A percentile compares a stretch with the other conserved stretches of the same genome.
phyloP scores from a whole-genome alignment of 2,888 invertebrate genomes.

The Eilema griseolum region DNA sequence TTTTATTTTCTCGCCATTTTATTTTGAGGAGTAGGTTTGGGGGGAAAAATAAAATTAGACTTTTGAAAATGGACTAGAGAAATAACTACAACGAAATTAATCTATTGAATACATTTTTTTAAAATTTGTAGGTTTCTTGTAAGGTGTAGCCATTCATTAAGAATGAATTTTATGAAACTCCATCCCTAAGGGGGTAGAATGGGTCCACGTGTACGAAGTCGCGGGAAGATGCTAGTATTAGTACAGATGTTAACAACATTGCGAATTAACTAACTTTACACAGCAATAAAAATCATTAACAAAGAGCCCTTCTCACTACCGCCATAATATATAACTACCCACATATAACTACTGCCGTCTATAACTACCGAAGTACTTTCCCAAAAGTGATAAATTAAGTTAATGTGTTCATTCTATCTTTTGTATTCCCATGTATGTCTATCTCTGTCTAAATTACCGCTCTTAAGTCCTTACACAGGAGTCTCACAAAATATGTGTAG shows the following conservation, averaged over 20 bases:
- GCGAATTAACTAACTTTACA: constrained; percentile 29
- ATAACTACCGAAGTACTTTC: constrained; percentile 54
- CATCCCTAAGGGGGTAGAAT: no score
- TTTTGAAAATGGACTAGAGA: no score
- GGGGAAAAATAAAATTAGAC: no score
- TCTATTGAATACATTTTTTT: no score
- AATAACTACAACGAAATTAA: no score
- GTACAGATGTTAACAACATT: not conserved
- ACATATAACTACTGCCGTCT: constrained; percentile 28
- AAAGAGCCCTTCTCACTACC: constrained; percentile 29
- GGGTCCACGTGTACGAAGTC: no score
- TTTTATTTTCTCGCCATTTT: no score
- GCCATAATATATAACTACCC: constrained; percentile 16
- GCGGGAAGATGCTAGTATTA: no score
- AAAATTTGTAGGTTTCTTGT: no score
- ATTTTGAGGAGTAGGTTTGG: no score
- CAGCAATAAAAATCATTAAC: constrained; percentile 34
- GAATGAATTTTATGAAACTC: no score
- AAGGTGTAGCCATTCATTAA: no score
- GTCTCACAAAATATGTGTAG: constrained; percentile 65
- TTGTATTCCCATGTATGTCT: constrained; percentile 59
- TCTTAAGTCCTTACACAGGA: constrained; percentile 60
- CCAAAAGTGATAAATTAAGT: constrained; percentile 71
- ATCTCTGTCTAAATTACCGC: constrained; percentile 77
- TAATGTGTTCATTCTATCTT: constrained; percentile 70